phyloP scores from a whole-genome alignment of 2,888 invertebrate genomes.

The Falcaria lacertinaria region DNA sequence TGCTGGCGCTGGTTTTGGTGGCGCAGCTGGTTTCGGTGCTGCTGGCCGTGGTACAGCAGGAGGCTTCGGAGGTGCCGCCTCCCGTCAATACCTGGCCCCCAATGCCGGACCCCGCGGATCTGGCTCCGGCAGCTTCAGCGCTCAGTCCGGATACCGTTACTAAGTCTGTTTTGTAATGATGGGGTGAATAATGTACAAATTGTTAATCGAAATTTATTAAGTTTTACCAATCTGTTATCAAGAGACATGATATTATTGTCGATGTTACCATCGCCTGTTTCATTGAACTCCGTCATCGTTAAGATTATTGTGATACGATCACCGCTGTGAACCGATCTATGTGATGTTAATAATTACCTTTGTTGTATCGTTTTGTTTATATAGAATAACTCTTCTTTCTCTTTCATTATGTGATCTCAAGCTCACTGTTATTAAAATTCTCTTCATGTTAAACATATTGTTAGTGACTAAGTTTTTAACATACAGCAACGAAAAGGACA shows the following conservation, averaged over 20 bases:
- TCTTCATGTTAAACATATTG: constrained; percentile 26
- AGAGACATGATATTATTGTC: background rate
- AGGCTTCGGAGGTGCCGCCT: no score
- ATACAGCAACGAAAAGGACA: constrained; percentile 58
- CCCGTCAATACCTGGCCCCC: no score
- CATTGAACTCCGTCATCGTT: constrained; percentile 4
- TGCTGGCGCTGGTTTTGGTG: constrained; percentile 17
- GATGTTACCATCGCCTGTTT: constrained; percentile 22
- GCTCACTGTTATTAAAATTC: constrained; percentile 29
- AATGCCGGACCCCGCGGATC: constrained; percentile 29
- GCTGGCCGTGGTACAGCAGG: constrained; percentile 15
- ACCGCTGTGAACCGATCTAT: constrained; percentile 37
- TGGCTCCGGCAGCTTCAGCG: constrained; percentile 68
- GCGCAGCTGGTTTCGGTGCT: constrained; percentile 17
- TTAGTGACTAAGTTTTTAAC: constrained; percentile 32
- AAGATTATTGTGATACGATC: constrained; percentile 11
- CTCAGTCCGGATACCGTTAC: constrained; percentile 68
- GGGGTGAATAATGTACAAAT: constrained; percentile 28
- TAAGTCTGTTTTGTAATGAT: constrained; percentile 33
- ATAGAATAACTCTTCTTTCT: constrained; percentile 22
- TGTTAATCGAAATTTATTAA: constrained; percentile 2
- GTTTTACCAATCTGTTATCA: background rate
- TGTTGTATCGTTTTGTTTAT: constrained; percentile 25
- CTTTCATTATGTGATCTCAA: constrained; percentile 37
- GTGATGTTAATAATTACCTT: constrained; percentile 25